These are phyloP conservation scores for Microctenopoma lineatum DNA, from an alignment of 2,797 vertebrate species.

Conservation along the genomic window DNA sequence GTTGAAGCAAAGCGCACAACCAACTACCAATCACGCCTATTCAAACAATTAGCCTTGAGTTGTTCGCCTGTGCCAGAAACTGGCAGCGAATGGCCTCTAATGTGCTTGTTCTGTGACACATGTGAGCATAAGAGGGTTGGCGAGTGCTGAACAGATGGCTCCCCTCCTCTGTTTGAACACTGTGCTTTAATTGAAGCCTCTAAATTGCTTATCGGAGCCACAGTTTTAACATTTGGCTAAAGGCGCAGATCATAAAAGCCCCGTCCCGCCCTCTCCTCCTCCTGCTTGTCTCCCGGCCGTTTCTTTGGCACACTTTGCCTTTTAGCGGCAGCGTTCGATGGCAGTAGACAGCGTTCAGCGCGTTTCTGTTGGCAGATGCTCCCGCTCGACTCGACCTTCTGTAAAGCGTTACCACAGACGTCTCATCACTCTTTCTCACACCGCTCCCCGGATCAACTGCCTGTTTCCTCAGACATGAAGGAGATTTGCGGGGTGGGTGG, in stretches of 20 bases:
- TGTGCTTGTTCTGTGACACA: slow-evolving; percentile 44
- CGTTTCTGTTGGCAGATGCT: slow-evolving; percentile 1
- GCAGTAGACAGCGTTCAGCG: background rate
- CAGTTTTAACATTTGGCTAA: slow-evolving; percentile 47
- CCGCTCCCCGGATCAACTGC: slow-evolving; percentile 6
- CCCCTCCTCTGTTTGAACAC: slow-evolving; percentile 42
- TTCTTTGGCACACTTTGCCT: background rate
- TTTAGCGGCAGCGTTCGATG: background rate
- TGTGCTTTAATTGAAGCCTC: slow-evolving; percentile 43
- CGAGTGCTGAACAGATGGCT: slow-evolving; percentile 59
- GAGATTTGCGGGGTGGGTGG: background rate
- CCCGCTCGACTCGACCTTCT: slow-evolving; percentile 28
- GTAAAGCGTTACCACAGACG: background rate
- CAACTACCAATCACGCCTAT: slow-evolving; percentile 23
- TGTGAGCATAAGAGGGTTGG: slow-evolving; percentile 51
- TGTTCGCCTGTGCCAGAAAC: slow-evolving; percentile 16
- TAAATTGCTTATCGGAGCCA: slow-evolving; percentile 45
- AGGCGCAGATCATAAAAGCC: slow-evolving; percentile 17
- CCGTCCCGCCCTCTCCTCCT: slow-evolving; percentile 3
- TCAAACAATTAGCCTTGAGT: slow-evolving; percentile 21
- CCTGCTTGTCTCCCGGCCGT: background rate
- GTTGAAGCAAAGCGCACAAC: background rate
- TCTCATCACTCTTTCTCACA: slow-evolving; percentile 14
- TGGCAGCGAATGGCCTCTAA: slow-evolving; percentile 40
- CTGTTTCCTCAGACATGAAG: slow-evolving; percentile 39